Percentiles rank a stretch among this genome's conserved stretches.
These are phyloP conservation scores for Furcula furcula DNA, from an alignment of 2,888 invertebrate genomes.

Conservation along the genomic window DNA sequence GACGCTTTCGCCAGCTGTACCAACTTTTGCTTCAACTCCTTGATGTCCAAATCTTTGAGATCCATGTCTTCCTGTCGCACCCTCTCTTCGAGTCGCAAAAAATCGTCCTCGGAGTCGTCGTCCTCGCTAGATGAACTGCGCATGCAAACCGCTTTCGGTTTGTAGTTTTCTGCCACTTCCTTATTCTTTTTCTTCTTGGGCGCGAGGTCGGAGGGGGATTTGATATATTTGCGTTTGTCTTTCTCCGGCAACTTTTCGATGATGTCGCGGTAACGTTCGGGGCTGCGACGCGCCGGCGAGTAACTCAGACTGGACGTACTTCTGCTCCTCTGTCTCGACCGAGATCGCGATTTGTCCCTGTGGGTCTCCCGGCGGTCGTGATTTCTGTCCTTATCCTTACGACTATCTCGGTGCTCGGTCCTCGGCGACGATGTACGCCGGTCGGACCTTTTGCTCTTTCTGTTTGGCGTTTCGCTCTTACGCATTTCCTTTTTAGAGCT, in stretches of 20 bases:
- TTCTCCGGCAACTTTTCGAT: slow-evolving; percentile 81
- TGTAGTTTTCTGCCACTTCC: slow-evolving; percentile 40
- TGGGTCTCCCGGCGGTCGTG: slow-evolving; percentile 38
- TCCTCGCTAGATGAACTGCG: slow-evolving; percentile 83
- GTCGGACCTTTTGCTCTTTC: slow-evolving; percentile 46
- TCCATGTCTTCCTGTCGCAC: slow-evolving; percentile 72
- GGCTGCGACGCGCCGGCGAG: slow-evolving; percentile 85
- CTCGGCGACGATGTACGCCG: slow-evolving; percentile 36
- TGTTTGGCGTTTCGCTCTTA: slow-evolving; percentile 41
- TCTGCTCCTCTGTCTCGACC: slow-evolving; percentile 60
- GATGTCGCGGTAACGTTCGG: slow-evolving; percentile 86
- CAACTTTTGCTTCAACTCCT: slow-evolving; percentile 85
- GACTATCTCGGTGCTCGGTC: slow-evolving; percentile 24
- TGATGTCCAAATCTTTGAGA: slow-evolving; percentile 63
- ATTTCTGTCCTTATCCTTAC: slow-evolving; percentile 32
- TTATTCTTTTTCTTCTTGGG: slow-evolving; percentile 54
- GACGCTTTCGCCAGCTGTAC: slow-evolving; percentile 87
- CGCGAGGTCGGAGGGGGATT: slow-evolving; percentile 62
- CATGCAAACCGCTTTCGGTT: slow-evolving; percentile 77
- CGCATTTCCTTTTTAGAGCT: slow-evolving; percentile 46
- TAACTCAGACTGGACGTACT: slow-evolving; percentile 84
- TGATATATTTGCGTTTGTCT: slow-evolving; percentile 76
- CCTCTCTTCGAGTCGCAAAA: slow-evolving; percentile 72
- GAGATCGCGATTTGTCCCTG: slow-evolving; percentile 44
- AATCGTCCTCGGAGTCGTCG: slow-evolving; percentile 80